Base-by-base conservation (phyloP, 2,797 vertebrate species). In the Enteromius treurensis region DNA sequence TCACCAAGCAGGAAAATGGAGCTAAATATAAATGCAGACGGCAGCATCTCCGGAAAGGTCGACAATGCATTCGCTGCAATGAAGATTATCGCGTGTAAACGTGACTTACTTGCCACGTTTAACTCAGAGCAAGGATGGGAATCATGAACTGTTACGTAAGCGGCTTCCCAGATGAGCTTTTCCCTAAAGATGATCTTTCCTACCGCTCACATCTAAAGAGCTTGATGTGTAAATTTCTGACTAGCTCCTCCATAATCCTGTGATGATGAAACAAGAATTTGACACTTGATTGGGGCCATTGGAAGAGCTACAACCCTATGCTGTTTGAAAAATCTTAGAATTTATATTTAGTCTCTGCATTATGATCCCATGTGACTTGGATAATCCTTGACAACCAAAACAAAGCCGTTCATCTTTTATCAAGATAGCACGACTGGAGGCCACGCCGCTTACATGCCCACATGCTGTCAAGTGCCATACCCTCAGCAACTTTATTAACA, bases 341-440 rank as follows among this genome's bases (percentile, higher is more conserved):
- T 14, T 60, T 37, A 68, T 51, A 81, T 76, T 79, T 80, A 49
- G 21, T 80, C 32, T 64, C 26, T 76, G 40, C 79, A 77, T 68
- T 68, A 47, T 29, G 3, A 40, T 84, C 60, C 65, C 80, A 77
- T 49, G 51, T 82, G 81, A 55, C 76, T 75, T 11, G 53, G 80
- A 73, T 86, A 88, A 86, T 87, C 85, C 82, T 74, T 49, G 26
- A 68, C 53, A 82, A 77, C 49, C 82, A 67, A 83, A 83, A 89
- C 82, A 83, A 88, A 87, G 65, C 84, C 40, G 80, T 86, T 86
- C 75, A 76, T 79, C 80, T 69, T 80, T 60, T 45, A 60, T 68
- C 70, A 71, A 85, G 89, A 90, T 90, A 90, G 87, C 88, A 89
- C 84, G 85, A 87, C 74, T 42, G 83, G n/a, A 68, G 87, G 70